phyloP scores from a whole-genome alignment of 2,888 invertebrate species.

The Helicoverpa assulta region DNA sequence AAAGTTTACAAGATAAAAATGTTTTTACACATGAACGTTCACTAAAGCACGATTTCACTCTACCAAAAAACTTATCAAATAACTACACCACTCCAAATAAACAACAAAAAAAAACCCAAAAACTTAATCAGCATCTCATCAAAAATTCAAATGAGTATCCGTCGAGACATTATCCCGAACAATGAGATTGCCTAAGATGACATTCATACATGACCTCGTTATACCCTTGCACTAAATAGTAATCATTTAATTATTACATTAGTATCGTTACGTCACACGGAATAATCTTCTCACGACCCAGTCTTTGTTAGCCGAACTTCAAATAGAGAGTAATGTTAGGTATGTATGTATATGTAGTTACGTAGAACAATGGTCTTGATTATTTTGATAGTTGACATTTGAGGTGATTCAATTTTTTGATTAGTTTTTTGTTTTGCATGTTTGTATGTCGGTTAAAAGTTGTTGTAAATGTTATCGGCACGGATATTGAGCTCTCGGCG shows the following conservation, averaged over 20 bases:
- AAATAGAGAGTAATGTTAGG: conserved; percentile 22
- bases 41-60: too few species aligned
- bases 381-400: conserved; percentile 56
- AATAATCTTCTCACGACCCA: conserved; percentile 78
- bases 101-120: conserved; percentile 6
- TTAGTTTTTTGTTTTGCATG: conserved; percentile 38
- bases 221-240: conserved; percentile 84
- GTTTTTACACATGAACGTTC: too few species aligned
- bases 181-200: conserved; percentile 63
- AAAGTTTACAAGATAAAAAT: too few species aligned
- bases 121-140: conserved; percentile 48
- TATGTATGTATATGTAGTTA: conserved; percentile 25
- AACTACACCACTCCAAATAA: neutral
- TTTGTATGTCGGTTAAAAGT: neutral
- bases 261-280: conserved; percentile 80
- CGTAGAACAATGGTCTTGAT: conserved; percentile 57
- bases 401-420: conserved; percentile 25
- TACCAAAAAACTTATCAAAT: too few species aligned
- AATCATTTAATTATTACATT: conserved; percentile 79
- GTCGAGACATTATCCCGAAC: conserved; percentile 60
- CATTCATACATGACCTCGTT: conserved; percentile 76
- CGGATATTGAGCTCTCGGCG: too few species aligned
- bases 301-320: conserved; percentile 61
- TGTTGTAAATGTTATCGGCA: too few species aligned
- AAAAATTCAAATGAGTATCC: conserved; percentile 53